phyloP scores from a whole-genome alignment of 2,113 vertebrate species.

The Diphyllodes magnificus region DNA sequence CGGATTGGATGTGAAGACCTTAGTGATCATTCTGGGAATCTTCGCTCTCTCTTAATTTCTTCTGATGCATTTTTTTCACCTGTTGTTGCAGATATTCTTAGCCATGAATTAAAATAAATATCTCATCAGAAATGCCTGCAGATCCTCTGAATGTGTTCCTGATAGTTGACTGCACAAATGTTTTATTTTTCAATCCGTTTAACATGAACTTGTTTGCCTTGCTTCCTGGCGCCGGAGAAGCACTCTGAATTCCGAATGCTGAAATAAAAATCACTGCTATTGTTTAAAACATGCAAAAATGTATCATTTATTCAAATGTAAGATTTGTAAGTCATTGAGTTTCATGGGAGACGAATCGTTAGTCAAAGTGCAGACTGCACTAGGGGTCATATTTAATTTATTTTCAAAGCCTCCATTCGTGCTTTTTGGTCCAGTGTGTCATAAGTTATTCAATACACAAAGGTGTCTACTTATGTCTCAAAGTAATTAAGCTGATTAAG shows the following conservation, averaged over 20 bases:
- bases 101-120: constrained; percentile 30
- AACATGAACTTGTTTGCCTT: constrained; percentile 56
- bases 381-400: constrained; percentile 64
- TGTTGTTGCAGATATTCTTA: constrained; percentile 19
- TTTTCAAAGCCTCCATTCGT: constrained; percentile 31
- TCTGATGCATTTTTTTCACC: not conserved
- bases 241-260: not conserved
- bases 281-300: constrained; percentile 54
- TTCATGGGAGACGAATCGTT: constrained; percentile 49
- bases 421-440: constrained; percentile 45
- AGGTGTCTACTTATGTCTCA: constrained; percentile 59
- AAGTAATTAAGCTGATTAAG: constrained; percentile 68
- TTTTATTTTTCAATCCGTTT: constrained; percentile 60
- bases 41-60: not conserved
- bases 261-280: constrained; percentile 23
- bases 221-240: not conserved
- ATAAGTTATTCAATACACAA: constrained; percentile 64
- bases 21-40: constrained; percentile 5
- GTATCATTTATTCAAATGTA: constrained; percentile 48
- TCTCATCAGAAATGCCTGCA: constrained; percentile 24
- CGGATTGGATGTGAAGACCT: not conserved
- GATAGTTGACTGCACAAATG: constrained; percentile 51
- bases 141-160: constrained; percentile 45
- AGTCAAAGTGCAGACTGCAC: constrained; percentile 42
- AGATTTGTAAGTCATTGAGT: constrained; percentile 42